Conservation (phyloP, 2,113 vertebrate genomes). For the Orycteropus afer region DNA sequence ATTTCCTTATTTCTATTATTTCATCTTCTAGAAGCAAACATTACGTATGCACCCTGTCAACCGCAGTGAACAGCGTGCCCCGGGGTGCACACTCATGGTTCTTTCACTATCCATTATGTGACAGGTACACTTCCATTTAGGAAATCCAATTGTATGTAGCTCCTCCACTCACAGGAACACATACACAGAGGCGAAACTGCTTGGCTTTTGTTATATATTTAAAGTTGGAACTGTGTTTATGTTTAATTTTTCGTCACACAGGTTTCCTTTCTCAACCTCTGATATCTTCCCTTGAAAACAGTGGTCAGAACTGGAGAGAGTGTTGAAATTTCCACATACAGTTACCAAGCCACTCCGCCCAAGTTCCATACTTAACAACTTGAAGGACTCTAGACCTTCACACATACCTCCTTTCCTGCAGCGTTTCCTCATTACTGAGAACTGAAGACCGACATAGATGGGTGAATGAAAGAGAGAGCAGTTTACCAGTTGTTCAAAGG, state of each 20-base stretch:
- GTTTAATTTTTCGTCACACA: background rate
- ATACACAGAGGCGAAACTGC: background rate
- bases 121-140: background rate
- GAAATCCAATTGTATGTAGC: background rate
- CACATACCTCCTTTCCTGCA: background rate
- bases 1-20: conserved; percentile 49
- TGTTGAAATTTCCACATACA: background rate
- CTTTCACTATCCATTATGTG: background rate
- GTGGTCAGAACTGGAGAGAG: background rate
- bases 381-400: background rate
- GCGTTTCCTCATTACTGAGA: background rate
- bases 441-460: background rate
- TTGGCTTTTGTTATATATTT: background rate
- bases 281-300: background rate
- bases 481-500: background rate
- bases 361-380: background rate
- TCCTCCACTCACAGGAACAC: background rate
- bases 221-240: background rate
- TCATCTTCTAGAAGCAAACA: conserved; percentile 9
- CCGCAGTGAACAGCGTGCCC: background rate
- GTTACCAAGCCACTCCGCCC: background rate
- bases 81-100: background rate
- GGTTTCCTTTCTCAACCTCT: background rate
- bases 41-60: background rate
- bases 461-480: background rate